phyloP scores from a whole-genome alignment of 2,113 vertebrate genomes.

The Lepidothrix coronata region DNA sequence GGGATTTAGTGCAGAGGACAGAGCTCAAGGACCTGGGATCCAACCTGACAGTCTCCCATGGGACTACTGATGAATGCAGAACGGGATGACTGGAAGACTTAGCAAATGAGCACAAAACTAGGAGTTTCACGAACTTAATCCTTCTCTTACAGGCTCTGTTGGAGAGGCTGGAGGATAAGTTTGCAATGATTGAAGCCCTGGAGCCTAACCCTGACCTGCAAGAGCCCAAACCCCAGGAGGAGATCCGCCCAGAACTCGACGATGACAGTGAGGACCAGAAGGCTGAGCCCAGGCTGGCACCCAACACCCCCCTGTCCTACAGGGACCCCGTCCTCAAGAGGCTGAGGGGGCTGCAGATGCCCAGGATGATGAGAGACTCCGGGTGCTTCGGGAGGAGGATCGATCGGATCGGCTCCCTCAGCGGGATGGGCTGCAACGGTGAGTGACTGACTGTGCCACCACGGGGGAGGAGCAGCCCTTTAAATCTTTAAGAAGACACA shows the following conservation, averaged over 20 bases:
- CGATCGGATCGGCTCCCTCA: slow-evolving; percentile 86
- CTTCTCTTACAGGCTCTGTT: slow-evolving; percentile 73
- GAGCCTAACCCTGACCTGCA: neutral
- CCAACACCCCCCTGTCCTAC: slow-evolving; percentile 46
- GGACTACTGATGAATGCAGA: neutral
- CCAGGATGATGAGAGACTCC: slow-evolving; percentile 67
- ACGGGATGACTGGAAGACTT: neutral
- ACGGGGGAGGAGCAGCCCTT: neutral
- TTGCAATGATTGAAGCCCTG: slow-evolving; percentile 48
- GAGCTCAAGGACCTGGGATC: neutral
- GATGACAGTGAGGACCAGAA: neutral
- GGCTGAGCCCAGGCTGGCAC: slow-evolving; percentile 16
- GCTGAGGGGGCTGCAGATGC: slow-evolving; percentile 50
- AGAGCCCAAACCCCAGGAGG: neutral
- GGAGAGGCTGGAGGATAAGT: slow-evolving; percentile 69
- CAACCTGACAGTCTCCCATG: neutral
- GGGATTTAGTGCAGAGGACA: neutral
- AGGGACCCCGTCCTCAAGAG: slow-evolving; percentile 67
- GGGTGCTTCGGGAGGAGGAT: slow-evolving; percentile 86
- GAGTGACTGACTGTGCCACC: neutral
- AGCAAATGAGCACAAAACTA: neutral
- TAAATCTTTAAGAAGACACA: neutral
- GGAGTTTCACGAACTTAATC: neutral
- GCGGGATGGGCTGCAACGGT: slow-evolving; percentile 85
- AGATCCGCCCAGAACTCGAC: neutral